These are phyloP conservation scores for Probosciger aterrimus DNA, from an alignment of 2,113 vertebrate species.

Conservation along the genomic window DNA sequence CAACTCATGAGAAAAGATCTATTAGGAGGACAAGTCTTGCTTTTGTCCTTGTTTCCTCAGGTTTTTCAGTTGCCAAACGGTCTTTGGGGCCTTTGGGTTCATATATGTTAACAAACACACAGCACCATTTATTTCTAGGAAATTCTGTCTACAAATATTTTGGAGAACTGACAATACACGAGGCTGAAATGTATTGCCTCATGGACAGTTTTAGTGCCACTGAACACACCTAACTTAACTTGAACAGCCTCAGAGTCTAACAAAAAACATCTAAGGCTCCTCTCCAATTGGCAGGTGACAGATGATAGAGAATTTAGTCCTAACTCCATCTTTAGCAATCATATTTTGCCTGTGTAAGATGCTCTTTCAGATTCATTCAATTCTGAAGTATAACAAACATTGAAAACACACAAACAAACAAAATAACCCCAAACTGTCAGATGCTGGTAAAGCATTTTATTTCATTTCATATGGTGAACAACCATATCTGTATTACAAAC, in stretches of 20 bases:
- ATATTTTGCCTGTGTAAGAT: background rate
- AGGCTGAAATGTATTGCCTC: background rate
- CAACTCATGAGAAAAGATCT: background rate
- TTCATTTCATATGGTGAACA: background rate
- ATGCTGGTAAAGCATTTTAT: background rate
- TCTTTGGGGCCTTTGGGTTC: background rate
- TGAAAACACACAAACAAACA: background rate
- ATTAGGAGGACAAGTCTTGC: background rate
- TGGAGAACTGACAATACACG: background rate
- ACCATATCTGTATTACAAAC: background rate
- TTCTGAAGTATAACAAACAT: background rate
- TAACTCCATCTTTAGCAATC: background rate
- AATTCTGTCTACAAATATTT: background rate
- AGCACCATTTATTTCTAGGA: background rate
- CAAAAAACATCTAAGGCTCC: background rate
- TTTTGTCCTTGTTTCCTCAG: background rate
- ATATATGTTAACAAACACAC: background rate
- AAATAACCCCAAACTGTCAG: background rate
- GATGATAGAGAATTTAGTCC: background rate
- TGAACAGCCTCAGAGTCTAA: background rate
- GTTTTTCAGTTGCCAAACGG: background rate
- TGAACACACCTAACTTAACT: background rate
- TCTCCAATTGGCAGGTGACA: background rate
- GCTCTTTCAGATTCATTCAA: background rate
- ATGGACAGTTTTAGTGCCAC: background rate